Conservation (phyloP, 2,888 invertebrate species). For the Timandra comae region DNA sequence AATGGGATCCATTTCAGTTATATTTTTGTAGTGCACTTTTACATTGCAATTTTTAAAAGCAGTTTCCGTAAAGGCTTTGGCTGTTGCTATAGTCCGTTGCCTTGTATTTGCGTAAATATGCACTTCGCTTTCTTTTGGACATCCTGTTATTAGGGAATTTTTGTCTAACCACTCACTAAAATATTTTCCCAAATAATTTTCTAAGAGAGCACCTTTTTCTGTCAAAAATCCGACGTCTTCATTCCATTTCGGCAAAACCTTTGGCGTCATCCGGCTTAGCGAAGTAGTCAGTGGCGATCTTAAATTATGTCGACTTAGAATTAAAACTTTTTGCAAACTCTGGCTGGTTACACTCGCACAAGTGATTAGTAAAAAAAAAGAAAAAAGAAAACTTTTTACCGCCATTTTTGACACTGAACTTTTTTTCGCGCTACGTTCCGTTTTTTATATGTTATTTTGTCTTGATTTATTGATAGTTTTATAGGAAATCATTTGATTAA, state of each 20-base stretch:
- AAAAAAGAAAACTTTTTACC: too few relatives aligned
- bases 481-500: too few relatives aligned
- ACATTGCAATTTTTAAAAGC: constrained; percentile 49
- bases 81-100: constrained; percentile 48
- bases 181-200: constrained; percentile 49
- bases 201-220: constrained; percentile 45
- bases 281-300: constrained; percentile 42
- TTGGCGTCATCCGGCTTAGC: constrained; percentile 33
- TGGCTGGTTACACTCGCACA: constrained; percentile 2
- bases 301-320: constrained; percentile 53
- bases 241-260: constrained; percentile 43
- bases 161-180: constrained; percentile 43
- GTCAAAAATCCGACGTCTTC: constrained; percentile 42
- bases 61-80: constrained; percentile 38
- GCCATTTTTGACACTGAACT: too few relatives aligned
- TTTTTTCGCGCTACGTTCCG: too few relatives aligned
- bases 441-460: too few relatives aligned
- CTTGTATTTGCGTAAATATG: constrained; percentile 48
- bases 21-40: constrained; percentile 30
- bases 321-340: constrained; percentile 36
- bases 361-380: constrained; percentile 2
- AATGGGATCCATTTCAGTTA: constrained; percentile 33
- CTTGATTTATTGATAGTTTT: too few relatives aligned
- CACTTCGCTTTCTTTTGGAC: constrained; percentile 35
- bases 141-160: constrained; percentile 34